Evolutionary conservation across 2,113 vertebrate species (phyloP).

Genomic region (Artemisiospiza belli): DNA sequence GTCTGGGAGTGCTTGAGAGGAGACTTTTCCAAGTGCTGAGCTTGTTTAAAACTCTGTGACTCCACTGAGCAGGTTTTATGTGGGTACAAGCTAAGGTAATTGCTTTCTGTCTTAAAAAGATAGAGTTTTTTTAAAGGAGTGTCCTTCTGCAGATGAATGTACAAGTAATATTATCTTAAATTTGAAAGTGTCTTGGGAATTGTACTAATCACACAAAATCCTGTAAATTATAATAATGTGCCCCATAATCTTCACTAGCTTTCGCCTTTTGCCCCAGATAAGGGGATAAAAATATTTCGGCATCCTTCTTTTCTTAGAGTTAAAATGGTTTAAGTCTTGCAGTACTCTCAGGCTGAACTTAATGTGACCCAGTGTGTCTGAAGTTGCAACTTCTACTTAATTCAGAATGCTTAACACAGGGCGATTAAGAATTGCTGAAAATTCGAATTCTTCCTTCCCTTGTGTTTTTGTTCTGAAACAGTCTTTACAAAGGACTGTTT

Average conservation of each 20-base stretch:
- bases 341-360: conserved; percentile 41
- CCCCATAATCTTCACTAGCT: not conserved
- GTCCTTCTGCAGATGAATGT: not conserved
- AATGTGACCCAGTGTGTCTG: conserved; percentile 40
- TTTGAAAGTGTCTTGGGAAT: conserved; percentile 1
- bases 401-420: conserved; percentile 35
- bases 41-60: not conserved
- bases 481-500: conserved; percentile 61
- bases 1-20: not conserved
- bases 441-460: conserved; percentile 33
- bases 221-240: conserved; percentile 11
- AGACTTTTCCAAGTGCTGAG: not conserved
- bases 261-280: conserved; percentile 4
- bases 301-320: conserved; percentile 7
- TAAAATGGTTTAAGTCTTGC: conserved; percentile 41
- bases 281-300: conserved; percentile 5
- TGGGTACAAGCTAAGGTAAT: not conserved
- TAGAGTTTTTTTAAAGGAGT: not conserved
- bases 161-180: not conserved
- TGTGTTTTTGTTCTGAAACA: conserved; percentile 61
- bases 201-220: conserved; percentile 28
- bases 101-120: not conserved
- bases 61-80: not conserved
- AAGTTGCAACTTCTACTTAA: conserved; percentile 52
- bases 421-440: conserved; percentile 60